These are phyloP conservation scores for Takifugu bimaculatus DNA, from an alignment of 2,113 vertebrate species.

Conservation along the genomic window DNA sequence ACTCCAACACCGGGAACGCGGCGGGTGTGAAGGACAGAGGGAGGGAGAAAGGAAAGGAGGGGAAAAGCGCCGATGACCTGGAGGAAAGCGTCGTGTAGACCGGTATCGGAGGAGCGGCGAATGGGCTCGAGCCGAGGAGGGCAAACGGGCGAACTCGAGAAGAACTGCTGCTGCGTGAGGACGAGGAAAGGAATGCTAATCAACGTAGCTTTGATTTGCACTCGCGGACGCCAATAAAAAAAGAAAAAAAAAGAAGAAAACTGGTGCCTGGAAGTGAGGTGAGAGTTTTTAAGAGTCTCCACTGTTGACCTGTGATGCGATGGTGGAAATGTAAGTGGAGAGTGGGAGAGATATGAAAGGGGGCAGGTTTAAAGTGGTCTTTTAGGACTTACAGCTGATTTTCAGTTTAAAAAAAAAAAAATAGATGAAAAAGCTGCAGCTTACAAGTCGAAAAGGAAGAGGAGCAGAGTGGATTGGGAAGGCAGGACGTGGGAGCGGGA, in stretches of 20 bases:
- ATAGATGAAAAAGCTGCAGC: slow-evolving; percentile 11
- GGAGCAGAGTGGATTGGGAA: slow-evolving; percentile 4
- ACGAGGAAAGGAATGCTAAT: no score
- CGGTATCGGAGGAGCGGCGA: slow-evolving; percentile 22
- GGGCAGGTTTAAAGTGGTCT: slow-evolving; percentile 14
- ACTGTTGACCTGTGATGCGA: slow-evolving; percentile 11
- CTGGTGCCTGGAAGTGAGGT: slow-evolving; percentile 16
- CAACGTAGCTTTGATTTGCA: slow-evolving; percentile 28
- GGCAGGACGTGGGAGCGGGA: slow-evolving; percentile 17
- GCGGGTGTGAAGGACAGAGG: slow-evolving; percentile 31
- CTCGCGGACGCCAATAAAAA: slow-evolving; percentile 17
- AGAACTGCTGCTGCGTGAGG: not conserved
- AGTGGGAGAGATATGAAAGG: slow-evolving; percentile 3
- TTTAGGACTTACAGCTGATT: slow-evolving; percentile 21
- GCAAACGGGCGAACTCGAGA: slow-evolving; percentile 8
- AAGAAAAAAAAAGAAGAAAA: not conserved
- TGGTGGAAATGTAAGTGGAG: slow-evolving; percentile 5
- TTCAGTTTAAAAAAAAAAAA: not conserved
- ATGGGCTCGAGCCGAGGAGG: slow-evolving; percentile 25
- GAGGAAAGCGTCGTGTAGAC: slow-evolving; percentile 86
- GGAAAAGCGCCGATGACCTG: slow-evolving; percentile 70
- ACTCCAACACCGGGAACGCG: slow-evolving; percentile 61
- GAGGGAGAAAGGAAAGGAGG: slow-evolving; percentile 45
- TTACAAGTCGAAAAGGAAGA: slow-evolving; percentile 6
- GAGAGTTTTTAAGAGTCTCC: slow-evolving; percentile 27